Base-by-base conservation (phyloP, 1,140 invertebrate species). In the Sipha flava region DNA sequence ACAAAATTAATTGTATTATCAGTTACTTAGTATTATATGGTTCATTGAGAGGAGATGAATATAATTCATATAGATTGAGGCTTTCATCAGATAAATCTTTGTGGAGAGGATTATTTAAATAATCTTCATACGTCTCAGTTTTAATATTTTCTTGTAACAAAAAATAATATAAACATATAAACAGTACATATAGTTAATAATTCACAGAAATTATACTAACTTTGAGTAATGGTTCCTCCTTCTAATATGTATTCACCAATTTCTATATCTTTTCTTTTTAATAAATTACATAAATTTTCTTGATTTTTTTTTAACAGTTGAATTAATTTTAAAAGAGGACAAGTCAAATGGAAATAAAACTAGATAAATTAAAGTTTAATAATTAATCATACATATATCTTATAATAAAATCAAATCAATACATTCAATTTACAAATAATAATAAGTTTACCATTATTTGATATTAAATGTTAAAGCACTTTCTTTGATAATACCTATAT, bases 241-340 rank as follows among this genome's bases (percentile, higher is more conserved):
- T 37, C 18, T 54, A 75, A 54, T 26, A 37, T 37, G 3, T 75
- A 75, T 54, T 75, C 70, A 3, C 3, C 21, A 9, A 75, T 75
- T 75, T 75, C 70, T 37, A 34, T 21, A 40, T 75, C 47, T 23
- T 73, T 72, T 73, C 52, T 52, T 73, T 73, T 37, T 52, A 73
- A 18, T 14, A 73, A 1, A 21, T 49, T 7, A 21, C 31, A 34
- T 73, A 73, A 54, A 0, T 52, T 21, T 37, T 73, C 29, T 52
- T 73, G 70, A 6, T 73, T 73, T 29, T 73, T 52, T n/a, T 52
- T 73, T 16, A 68, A 45, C 18, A 29, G 26, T 23, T 68, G 23
- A 18, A 68, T 68, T 29, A 68, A 16, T 68, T 68, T 47, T 1
- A 68, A 47, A 9, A 68, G 26, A 18, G 66, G 66, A 29, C 14